Percentiles rank a stretch among this genome's conserved stretches.
Conservation (phyloP, 2,113 vertebrate genomes). For the Clarias batrachus region DNA sequence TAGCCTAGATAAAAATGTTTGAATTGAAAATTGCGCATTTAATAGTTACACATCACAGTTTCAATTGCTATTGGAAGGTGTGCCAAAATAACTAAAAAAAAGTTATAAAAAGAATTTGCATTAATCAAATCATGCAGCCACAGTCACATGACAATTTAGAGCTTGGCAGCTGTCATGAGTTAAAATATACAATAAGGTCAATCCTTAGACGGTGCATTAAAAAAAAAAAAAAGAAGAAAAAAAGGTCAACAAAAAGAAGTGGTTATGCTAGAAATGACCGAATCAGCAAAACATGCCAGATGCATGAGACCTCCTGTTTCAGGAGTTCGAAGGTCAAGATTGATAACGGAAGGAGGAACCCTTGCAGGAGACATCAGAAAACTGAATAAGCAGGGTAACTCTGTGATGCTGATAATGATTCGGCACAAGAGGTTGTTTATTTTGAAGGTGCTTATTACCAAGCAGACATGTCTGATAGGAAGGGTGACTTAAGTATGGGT, state of each 20-base stretch:
- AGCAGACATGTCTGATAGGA: neutral
- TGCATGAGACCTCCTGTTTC: constrained; percentile 44
- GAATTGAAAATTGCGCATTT: too few relatives aligned
- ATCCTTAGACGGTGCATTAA: too few relatives aligned
- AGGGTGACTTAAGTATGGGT: neutral
- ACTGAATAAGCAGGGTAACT: constrained; percentile 20
- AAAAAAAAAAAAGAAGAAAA: too few relatives aligned
- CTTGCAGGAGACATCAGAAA: neutral
- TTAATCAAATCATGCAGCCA: too few relatives aligned
- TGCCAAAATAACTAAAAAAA: too few relatives aligned
- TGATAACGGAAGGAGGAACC: neutral
- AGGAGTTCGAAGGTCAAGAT: constrained; percentile 52
- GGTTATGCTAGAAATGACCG: constrained; percentile 33
- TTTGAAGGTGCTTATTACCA: constrained; percentile 18
- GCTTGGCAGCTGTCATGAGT: constrained; percentile 13
- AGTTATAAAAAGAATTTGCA: too few relatives aligned
- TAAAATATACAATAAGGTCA: neutral
- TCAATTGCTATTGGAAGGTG: too few relatives aligned
- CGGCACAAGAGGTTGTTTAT: neutral
- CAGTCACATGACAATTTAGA: neutral
- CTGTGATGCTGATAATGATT: neutral
- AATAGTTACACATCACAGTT: too few relatives aligned
- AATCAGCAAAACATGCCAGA: constrained; percentile 32
- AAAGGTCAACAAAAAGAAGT: neutral
- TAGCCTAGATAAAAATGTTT: too few relatives aligned